Evolutionary conservation across 2,113 vertebrate species (phyloP).

Genomic region (Ceratotherium simum): DNA sequence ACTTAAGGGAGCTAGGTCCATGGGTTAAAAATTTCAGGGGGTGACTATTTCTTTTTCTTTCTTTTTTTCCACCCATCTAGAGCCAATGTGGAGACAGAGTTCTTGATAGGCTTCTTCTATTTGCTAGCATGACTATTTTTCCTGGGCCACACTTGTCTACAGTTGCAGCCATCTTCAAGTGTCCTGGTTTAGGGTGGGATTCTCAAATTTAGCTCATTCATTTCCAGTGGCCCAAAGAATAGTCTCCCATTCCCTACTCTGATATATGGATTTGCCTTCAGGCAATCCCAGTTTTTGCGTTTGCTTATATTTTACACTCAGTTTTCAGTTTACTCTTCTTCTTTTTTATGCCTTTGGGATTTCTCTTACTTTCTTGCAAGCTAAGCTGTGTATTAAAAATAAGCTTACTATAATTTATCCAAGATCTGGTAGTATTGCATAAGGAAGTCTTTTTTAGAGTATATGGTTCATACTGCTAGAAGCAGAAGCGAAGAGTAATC

Average conservation of each 20-base stretch:
- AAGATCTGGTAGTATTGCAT: background rate
- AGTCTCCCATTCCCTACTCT: background rate
- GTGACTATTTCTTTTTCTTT: background rate
- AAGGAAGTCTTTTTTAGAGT: slow-evolving; percentile 1
- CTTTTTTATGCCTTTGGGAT: background rate
- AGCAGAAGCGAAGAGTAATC: background rate
- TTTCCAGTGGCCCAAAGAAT: background rate
- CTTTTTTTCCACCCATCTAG: background rate
- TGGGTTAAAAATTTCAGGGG: background rate
- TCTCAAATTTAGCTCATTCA: background rate
- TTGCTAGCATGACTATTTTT: background rate
- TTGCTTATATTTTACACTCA: background rate
- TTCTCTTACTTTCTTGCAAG: slow-evolving; percentile 55
- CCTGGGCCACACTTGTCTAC: background rate
- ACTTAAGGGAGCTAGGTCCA: background rate
- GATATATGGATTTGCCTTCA: background rate
- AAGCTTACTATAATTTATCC: background rate
- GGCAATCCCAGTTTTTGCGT: background rate
- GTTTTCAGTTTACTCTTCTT: background rate
- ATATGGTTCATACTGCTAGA: background rate
- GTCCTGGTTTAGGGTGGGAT: background rate
- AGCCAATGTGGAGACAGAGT: background rate
- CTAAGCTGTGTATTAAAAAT: slow-evolving; percentile 51
- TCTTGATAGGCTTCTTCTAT: background rate
- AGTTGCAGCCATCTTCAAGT: background rate